Evolutionary conservation across 1,140 invertebrate species (phyloP).

Genomic region (Nasonia vitripennis): DNA sequence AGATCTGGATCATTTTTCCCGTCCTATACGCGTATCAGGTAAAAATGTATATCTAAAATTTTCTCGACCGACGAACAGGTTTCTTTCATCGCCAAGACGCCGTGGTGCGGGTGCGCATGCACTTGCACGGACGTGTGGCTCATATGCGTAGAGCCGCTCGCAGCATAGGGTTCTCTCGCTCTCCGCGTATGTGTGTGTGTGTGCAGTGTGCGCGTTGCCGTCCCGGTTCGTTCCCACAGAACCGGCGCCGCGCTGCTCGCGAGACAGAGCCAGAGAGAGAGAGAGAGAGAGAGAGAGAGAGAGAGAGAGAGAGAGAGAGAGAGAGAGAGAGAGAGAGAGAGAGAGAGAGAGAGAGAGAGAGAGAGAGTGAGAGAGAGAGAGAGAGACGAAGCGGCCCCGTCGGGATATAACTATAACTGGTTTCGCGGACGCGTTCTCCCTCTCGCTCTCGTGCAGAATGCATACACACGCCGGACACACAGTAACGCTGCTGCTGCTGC

Average conservation of each 20-base stretch:
- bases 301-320: background rate
- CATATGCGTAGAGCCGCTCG: background rate
- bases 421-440: background rate
- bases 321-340: conserved; percentile 6
- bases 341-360: background rate
- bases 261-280: conserved; percentile 7
- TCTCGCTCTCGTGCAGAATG: background rate
- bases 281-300: conserved; percentile 7
- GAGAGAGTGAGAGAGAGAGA: background rate
- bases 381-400: background rate
- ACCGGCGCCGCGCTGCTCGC: conserved; percentile 2
- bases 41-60: background rate
- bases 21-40: background rate
- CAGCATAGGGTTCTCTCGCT: background rate
- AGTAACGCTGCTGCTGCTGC: background rate
- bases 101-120: no score
- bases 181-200: background rate
- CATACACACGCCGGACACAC: background rate
- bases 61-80: background rate
- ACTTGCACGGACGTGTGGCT: background rate
- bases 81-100: background rate
- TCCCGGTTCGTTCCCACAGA: conserved; percentile 44
- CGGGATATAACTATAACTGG: conserved; percentile 27
- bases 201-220: background rate
- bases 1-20: no score